Evolutionary conservation across 1,140 invertebrate species (phyloP), one percentile per base, ranked within the genome.

Genomic region (Propsilocerus akamusi): DNA sequence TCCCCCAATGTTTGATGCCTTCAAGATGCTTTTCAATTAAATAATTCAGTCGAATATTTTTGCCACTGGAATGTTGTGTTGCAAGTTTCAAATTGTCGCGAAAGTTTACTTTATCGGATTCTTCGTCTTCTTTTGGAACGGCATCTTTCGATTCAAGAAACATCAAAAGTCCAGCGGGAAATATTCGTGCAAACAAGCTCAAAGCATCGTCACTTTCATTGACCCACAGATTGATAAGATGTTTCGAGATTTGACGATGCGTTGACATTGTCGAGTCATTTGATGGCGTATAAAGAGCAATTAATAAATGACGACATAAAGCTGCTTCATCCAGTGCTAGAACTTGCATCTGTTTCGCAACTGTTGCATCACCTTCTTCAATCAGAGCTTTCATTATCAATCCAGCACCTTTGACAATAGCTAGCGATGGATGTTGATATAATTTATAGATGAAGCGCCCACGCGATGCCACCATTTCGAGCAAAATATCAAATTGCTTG

Each of bases 371-470:
- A 10, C 94, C 94, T 70, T 99, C 96, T 71, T 97, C 96, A 55
- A 99, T 97, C 14, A 99, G 81, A 17, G 97, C 94, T 56, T 95
- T 78, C 81, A 98, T 89, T 23, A 99, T 85, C 48, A 99, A 68
- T 3, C 96, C 95, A 3, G 95, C 94, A 8, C 96, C 95, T 71
- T 98, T 99, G 0, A 99, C 89, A 55, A 99, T 91, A 1, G 95
- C 92, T 67, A 97, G 75, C 2, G 93, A 97, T 8, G 93, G 91
- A 74, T 97, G 94, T 73, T 93, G 91, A 69, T 99, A 98, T 10
- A 98, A 70, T 65, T 86, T 85, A 65, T 96, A 99, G 2, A 99
- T 69, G 46, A 83, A 80, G 53, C 93, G 74, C 17, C 95, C 96
- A 57, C 89, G 77, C 30, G 81, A 76, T 2, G 95, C 90, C 2